phyloP scores from a whole-genome alignment of 2,113 vertebrate species.

The Podilymbus podiceps region DNA sequence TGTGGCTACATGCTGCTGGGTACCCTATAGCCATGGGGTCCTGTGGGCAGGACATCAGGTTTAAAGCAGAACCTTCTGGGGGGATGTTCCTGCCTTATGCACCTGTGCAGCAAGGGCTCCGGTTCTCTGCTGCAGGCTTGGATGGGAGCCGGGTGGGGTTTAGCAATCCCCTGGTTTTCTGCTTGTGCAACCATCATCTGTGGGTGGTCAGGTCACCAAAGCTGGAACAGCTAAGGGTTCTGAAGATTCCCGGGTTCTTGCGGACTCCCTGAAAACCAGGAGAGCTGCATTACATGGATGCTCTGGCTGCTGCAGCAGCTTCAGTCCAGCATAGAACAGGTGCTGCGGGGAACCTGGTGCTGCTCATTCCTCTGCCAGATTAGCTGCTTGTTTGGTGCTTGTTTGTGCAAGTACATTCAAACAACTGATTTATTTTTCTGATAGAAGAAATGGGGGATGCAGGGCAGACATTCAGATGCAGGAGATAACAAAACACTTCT shows the following conservation, averaged over 20 bases:
- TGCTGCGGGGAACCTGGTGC: not conserved
- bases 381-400: not conserved
- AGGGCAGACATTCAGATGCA: not conserved
- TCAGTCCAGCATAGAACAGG: not conserved
- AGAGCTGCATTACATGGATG: not conserved
- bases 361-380: not conserved
- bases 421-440: not conserved
- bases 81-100: not conserved
- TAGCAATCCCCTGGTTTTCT: not conserved
- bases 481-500: not conserved
- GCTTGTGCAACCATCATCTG: fast-evolving
- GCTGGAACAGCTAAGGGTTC: not conserved
- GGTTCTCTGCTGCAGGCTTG: not conserved
- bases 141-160: not conserved
- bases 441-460: not conserved
- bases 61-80: not conserved
- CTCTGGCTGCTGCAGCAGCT: not conserved
- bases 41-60: not conserved
- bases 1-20: not conserved
- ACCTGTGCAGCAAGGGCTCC: not conserved
- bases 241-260: not conserved
- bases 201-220: not conserved
- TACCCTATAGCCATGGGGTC: not conserved
- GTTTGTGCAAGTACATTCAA: not conserved
- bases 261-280: not conserved